These are phyloP conservation scores for Xiphydria camelus DNA, from an alignment of 2,888 invertebrate species.

Conservation along the genomic window DNA sequence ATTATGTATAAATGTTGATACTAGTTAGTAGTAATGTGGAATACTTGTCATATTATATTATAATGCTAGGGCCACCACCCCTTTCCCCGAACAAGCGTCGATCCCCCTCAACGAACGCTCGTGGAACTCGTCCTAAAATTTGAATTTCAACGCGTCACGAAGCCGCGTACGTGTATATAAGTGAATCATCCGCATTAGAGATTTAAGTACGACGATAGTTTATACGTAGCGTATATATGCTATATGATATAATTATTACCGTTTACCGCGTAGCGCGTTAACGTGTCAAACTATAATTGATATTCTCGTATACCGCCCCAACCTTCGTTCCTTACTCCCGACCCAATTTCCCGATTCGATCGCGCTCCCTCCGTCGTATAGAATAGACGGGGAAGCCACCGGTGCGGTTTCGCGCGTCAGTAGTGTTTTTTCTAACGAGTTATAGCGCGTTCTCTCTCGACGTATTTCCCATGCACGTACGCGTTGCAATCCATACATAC, in stretches of 20 bases:
- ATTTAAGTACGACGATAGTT: constrained; percentile 34
- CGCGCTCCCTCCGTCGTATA: constrained; percentile 9
- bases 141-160: too few species aligned
- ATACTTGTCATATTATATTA: constrained; percentile 46
- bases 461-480: constrained; percentile 8
- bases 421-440: constrained; percentile 35
- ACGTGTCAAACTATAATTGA: constrained; percentile 36
- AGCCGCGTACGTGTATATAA: constrained; percentile 41
- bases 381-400: constrained; percentile 26
- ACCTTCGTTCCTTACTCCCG: too few species aligned
- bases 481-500: constrained; percentile 13
- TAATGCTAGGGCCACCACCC: constrained; percentile 19
- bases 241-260: constrained; percentile 37
- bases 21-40: constrained; percentile 51
- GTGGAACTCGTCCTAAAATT: too few species aligned
- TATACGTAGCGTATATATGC: constrained; percentile 38
- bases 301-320: too few species aligned
- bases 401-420: constrained; percentile 29
- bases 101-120: too few species aligned
- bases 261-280: constrained; percentile 41
- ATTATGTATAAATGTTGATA: constrained; percentile 58
- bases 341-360: constrained; percentile 7
- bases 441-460: constrained; percentile 22
- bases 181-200: constrained; percentile 31
- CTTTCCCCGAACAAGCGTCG: constrained; percentile 1